These are phyloP conservation scores for Acanthosepion esculentum DNA, from an alignment of 2,888 invertebrate species.

Conservation along the genomic window DNA sequence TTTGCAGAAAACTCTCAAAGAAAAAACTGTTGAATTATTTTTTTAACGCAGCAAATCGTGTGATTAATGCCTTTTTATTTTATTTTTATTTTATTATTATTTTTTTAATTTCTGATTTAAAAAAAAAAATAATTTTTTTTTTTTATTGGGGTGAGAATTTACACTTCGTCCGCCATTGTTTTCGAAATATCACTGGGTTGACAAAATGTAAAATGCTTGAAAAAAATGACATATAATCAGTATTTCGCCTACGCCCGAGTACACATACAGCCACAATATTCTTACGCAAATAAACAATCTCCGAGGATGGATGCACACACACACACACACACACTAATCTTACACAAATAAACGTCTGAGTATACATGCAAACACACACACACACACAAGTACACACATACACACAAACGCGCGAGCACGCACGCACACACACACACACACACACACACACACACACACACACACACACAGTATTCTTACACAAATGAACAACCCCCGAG, in stretches of 20 bases:
- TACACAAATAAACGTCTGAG: too few relatives aligned
- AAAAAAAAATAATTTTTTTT: neutral
- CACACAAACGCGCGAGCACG: too few relatives aligned
- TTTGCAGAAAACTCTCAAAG: neutral
- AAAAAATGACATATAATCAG: neutral
- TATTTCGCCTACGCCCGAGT: neutral
- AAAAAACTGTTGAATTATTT: neutral
- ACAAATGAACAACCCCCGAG: too few relatives aligned
- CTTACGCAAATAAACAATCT: too few relatives aligned
- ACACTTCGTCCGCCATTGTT: neutral
- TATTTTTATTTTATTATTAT: neutral
- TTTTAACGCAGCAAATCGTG: neutral
- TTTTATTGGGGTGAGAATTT: neutral
- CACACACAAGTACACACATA: too few relatives aligned
- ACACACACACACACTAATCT: too few relatives aligned
- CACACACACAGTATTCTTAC: too few relatives aligned
- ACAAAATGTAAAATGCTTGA: neutral
- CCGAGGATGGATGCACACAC: too few relatives aligned
- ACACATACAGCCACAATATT: too few relatives aligned
- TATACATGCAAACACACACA: neutral
- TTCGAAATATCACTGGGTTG: neutral
- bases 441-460: too few relatives aligned
- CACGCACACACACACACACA: neutral
- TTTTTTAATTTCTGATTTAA: neutral
- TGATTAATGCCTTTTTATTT: neutral